phyloP scores from a whole-genome alignment of 2,113 vertebrate genomes.

The Callithrix jacchus region DNA sequence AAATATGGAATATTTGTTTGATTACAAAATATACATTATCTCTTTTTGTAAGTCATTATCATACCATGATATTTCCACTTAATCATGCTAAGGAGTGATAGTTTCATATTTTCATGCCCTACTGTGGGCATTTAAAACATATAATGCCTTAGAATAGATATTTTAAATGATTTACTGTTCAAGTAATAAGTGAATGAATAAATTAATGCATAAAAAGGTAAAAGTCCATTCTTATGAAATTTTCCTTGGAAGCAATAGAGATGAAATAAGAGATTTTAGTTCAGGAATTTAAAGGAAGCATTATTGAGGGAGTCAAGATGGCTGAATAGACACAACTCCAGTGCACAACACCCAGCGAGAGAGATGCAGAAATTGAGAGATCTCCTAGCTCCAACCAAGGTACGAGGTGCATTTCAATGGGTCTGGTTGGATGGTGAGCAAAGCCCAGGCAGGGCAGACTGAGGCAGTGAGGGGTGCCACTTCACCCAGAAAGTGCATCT shows the following conservation, averaged over 20 bases:
- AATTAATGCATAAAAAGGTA: neutral
- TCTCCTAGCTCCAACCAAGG: too few relatives aligned
- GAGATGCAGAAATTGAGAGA: too few relatives aligned
- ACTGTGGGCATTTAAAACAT: neutral
- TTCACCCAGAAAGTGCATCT: too few relatives aligned
- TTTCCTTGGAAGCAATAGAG: conserved; percentile 4
- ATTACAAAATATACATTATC: neutral
- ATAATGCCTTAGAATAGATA: neutral
- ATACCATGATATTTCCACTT: neutral
- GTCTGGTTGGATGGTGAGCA: too few relatives aligned
- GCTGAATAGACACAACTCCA: neutral
- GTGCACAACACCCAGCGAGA: too few relatives aligned
- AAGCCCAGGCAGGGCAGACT: too few relatives aligned
- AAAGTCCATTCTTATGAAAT: neutral
- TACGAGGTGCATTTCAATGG: too few relatives aligned
- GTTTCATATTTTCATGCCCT: neutral
- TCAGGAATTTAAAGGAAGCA: neutral
- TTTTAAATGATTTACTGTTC: conserved; percentile 27
- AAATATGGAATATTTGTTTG: neutral
- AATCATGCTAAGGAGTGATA: neutral
- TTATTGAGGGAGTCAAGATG: neutral
- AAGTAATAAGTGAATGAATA: neutral
- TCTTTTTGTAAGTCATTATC: neutral
- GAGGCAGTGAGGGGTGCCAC: too few relatives aligned
- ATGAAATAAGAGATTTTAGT: conserved; percentile 2